Base-by-base conservation (phyloP, 2,888 invertebrate species). In the Cybosia mesomella region DNA sequence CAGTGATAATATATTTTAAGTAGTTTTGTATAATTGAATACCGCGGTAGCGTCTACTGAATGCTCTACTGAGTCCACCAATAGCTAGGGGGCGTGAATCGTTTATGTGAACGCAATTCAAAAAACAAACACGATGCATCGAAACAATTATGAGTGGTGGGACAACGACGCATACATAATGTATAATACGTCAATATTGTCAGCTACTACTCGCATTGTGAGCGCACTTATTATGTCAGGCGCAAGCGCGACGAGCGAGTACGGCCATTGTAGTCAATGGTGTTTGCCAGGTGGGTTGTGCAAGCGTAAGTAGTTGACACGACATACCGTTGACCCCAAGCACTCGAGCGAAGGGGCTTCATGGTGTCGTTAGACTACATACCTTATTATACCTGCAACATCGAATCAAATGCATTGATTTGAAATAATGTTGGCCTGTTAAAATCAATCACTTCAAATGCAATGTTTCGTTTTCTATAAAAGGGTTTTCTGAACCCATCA, bases 181-280 rank as follows among this genome's bases (percentile, higher is more conserved):
- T 87, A 91, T 88, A 81, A 87, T 87, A 84, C 85, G 88, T 91
- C 89, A 91, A 90, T 91, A 92, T 89, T 89, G 90, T 90, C 87
- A 89, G 92, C 92, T 92, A 91, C 91, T 87, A 90, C 85, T 86
- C 78, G 87, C 83, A 89, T 89, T 89, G 89, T 89, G 84, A 86
- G 84, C 87, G 88, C 85, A 90, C 87, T 92, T 87, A 88, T 92
- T 92, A 90, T 86, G 86, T 85, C 83, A 80, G 77, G 85, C 85
- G 87, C 87, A 87, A 85, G 87, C 87, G 87, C 88, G 87, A 85
- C 84, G 84, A 82, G 84, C 83, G 84, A 85, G 83, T 82, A 78
- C 69, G 85, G 80, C 92, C 85, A 95, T 94, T 94, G 94, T 94
- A 94, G 91, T 94, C 94, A 94, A 95, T 94, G 87, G 87, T 83